Evolutionary conservation across 2,113 vertebrate species (phyloP).

Genomic region (Mormyrus lacerda): DNA sequence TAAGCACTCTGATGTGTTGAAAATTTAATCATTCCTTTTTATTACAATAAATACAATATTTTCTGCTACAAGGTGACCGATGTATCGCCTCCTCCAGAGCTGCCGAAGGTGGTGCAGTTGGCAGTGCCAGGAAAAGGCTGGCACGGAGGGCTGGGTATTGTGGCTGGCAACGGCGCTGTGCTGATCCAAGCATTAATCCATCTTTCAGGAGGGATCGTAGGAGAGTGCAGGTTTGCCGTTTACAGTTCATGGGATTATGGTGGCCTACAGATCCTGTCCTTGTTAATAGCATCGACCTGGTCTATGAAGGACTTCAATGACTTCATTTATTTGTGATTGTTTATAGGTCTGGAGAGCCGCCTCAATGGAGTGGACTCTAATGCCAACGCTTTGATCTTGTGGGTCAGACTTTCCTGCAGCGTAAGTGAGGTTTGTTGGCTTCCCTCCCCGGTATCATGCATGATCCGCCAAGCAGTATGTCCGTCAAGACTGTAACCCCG

Average conservation of each 20-base stretch:
- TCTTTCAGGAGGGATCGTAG: not conserved
- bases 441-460: not conserved
- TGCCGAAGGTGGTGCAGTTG: not conserved
- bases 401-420: not conserved
- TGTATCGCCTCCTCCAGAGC: not conserved
- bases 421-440: not conserved
- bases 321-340: not conserved
- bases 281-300: not conserved
- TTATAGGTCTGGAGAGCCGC: not conserved
- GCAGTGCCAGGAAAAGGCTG: not conserved
- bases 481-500: not conserved
- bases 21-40: not conserved
- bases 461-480: not conserved
- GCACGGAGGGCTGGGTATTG: not conserved
- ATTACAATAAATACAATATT: not conserved
- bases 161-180: not conserved
- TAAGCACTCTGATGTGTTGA: not conserved
- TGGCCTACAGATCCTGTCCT: not conserved
- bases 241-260: not conserved
- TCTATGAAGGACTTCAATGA: not conserved
- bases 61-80: not conserved
- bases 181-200: not conserved
- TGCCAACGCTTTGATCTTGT: not conserved
- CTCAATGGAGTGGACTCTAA: not conserved
- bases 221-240: not conserved